Evolutionary conservation across 2,113 vertebrate species (phyloP), one percentile per base, ranked within the genome.

Genomic region (Misgurnus anguillicaudatus): DNA sequence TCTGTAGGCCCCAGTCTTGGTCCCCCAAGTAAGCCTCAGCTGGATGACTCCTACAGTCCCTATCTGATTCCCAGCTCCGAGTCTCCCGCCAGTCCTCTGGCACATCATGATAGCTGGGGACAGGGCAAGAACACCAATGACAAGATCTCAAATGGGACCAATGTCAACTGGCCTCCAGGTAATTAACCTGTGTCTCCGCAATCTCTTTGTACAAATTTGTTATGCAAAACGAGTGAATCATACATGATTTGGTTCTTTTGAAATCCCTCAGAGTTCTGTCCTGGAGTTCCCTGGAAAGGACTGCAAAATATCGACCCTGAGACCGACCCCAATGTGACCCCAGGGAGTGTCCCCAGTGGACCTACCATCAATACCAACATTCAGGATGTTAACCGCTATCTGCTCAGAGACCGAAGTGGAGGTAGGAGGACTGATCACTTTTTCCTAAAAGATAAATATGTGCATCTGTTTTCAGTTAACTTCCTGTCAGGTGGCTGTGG

Each of bases 81-180:
- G 42, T 95, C 98, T 60, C 94, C 97, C 73, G 93, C 94, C 92
- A 98, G 95, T 85, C 94, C 96, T 48, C 91, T 97, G 0, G 95
- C 95, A 87, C 93, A 95, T 85, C 94, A 94, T 81, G 97, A 99
- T 88, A 97, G 94, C 92, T 99, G 98, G 98, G 94, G 95, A 83
- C 97, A 95, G 90, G 94, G 94, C 93, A 98, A 98, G 94, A 92
- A 93, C 19, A 93, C 96, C 86, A 95, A 90, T 81, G 98, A 99
- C 81, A 98, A 98, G 89, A 94, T 98, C 88, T 94, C 96, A 82
- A 99, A 98, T 13, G 97, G 97, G 85, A 97, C 94, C 89, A 98
- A 96, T 91, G 95, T 98, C 75, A 99, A 93, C 94, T 99, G 98
- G 97, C 98, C 98, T 85, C 98, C 98, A 93, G 98, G 98, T 99